Evolutionary conservation across 2,797 vertebrate species (phyloP).

Genomic region (Petrocephalus schoutedeni): DNA sequence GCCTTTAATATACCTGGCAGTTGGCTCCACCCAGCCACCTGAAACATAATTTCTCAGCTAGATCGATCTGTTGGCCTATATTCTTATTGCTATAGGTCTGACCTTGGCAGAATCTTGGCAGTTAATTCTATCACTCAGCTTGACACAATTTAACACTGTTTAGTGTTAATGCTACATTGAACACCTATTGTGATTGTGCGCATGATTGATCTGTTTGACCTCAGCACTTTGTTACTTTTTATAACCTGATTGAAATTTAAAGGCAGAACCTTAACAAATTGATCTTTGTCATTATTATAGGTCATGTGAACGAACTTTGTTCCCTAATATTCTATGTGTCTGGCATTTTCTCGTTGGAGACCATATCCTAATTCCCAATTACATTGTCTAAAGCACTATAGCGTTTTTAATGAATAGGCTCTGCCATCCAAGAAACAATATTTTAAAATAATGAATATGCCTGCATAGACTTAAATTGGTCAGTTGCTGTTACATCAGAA

Average conservation of each 20-base stretch:
- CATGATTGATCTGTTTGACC: constrained; percentile 37
- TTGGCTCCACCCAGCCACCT: constrained; percentile 51
- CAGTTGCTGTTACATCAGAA: not conserved
- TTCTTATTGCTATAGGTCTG: not conserved
- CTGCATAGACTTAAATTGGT: not conserved
- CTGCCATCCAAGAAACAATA: constrained; percentile 46
- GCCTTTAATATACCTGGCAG: constrained; percentile 34
- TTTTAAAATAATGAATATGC: constrained; percentile 26
- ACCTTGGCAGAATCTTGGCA: not conserved
- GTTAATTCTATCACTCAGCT: not conserved
- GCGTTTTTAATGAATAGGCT: constrained; percentile 58
- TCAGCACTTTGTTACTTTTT: constrained; percentile 31
- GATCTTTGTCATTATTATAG: constrained; percentile 52
- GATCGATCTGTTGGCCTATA: not conserved
- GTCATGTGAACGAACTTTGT: constrained; percentile 18
- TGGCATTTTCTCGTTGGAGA: not conserved
- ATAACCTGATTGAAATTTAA: not conserved
- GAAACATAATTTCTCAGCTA: constrained; percentile 17
- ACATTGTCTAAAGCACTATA: constrained; percentile 33
- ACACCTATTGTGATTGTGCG: not conserved
- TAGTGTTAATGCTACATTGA: constrained; percentile 48
- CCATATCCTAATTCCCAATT: constrained; percentile 35
- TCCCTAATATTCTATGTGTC: not conserved
- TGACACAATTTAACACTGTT: constrained; percentile 17
- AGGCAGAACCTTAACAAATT: constrained; percentile 55